Evolutionary conservation across 1,140 invertebrate genomes (phyloP), one percentile per base, ranked within the genome.

Genomic region (Bombus consobrinus): DNA sequence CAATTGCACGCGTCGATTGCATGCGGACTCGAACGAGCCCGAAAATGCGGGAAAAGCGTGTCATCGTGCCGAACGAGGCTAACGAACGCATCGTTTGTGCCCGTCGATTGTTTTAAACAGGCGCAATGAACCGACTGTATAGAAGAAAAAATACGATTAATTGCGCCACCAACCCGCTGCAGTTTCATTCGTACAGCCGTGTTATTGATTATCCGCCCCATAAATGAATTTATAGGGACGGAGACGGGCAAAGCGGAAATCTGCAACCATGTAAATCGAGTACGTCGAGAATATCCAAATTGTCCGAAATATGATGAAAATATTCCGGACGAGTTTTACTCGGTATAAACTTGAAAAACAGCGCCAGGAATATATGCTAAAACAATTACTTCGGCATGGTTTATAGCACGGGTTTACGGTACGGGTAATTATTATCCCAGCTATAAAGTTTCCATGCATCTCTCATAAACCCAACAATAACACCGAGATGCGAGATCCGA

Each of bases 161-260:
- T 28, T 15, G 28, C n/a, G 12, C 22, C 18, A 22, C 34, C 28
- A 3, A 43, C 41, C 10, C n/a, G 10, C n/a, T 25, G 9, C 37
- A 64, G 34, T 78, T 78, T 32, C 25, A 18, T n/a, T n/a, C 28
- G 59, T n/a, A 2, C n/a, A 9, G 8, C n/a, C n/a, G 39, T 5
- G 62, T 62, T 79, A 79, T 79, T 64, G 76, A 78, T 78, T 43
- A 66, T 57, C 53, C 2, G 37, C 4, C 15, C 3, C 53, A 73
- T 74, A 43, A 28, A 64, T 62, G 68, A 47, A 81, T 59, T 41
- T 59, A 57, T n/a, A n/a, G n/a, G 76, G 0, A 22, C 18, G 69
- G 1, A 57, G n/a, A 62, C 34, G n/a, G 15, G 25, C n/a, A 22
- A 22, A 39, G n/a, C 15, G 53, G 32, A 73, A 53, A 68, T 32